Evolutionary conservation across 2,113 vertebrate genomes (phyloP).

Genomic region (Sylvietta virens): DNA sequence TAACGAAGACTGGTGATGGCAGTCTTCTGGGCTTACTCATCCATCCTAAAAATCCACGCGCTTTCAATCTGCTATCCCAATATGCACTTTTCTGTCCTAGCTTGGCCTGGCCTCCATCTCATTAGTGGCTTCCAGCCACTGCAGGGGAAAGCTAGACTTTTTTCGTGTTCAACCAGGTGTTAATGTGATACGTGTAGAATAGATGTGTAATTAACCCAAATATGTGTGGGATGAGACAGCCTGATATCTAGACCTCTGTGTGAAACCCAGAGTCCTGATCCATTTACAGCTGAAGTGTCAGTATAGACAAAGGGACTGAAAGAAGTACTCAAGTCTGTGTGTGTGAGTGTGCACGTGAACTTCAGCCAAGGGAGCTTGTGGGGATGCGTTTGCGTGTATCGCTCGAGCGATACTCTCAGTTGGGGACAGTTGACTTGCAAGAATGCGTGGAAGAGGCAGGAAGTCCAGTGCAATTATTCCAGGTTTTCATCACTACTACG

Average conservation of each 20-base stretch:
- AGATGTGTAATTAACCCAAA: background rate
- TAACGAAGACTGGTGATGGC: background rate
- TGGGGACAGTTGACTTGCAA: background rate
- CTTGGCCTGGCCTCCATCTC: background rate
- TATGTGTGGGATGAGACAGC: background rate
- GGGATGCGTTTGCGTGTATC: accelerated
- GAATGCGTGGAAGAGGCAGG: background rate
- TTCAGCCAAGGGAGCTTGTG: background rate
- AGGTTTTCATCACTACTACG: background rate
- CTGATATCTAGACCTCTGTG: background rate
- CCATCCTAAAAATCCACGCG: background rate
- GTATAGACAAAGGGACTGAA: background rate
- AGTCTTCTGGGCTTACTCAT: background rate
- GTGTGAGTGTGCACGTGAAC: background rate
- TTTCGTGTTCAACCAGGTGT: background rate
- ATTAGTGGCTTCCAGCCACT: background rate
- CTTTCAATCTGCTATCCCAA: background rate
- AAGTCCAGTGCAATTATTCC: background rate
- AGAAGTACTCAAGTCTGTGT: background rate
- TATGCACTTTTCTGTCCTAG: background rate
- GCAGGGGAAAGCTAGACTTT: background rate
- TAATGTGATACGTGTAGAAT: background rate
- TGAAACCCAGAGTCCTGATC: background rate
- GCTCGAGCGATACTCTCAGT: background rate
- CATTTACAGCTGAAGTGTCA: background rate